These are phyloP conservation scores for Champsocephalus esox DNA, from an alignment of 2,797 vertebrate species.

Conservation along the genomic window DNA sequence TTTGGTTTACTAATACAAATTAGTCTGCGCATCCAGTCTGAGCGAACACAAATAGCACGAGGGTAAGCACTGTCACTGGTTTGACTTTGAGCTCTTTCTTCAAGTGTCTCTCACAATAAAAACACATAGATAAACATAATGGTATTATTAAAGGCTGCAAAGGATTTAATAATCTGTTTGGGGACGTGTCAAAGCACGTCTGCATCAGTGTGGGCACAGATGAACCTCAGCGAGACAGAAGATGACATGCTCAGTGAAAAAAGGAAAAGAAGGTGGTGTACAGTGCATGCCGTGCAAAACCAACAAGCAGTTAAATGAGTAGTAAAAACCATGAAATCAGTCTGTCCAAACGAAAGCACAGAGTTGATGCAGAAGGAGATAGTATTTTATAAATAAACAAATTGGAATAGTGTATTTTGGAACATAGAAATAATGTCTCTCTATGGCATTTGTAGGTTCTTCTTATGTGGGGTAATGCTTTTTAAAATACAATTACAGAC, in stretches of 20 bases:
- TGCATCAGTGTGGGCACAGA: slow-evolving; percentile 46
- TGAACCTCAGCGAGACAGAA: slow-evolving; percentile 37
- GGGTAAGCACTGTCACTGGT: slow-evolving; percentile 71
- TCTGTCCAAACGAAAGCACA: slow-evolving; percentile 9
- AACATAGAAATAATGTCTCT: background rate
- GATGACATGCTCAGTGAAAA: slow-evolving; percentile 40
- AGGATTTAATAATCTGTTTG: slow-evolving; percentile 76
- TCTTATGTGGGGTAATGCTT: slow-evolving; percentile 4
- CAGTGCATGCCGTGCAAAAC: slow-evolving; percentile 25
- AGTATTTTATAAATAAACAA: background rate
- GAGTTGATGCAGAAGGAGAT: background rate
- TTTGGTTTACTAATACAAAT: slow-evolving; percentile 87
- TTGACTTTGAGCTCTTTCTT: slow-evolving; percentile 66
- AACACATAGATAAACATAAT: slow-evolving; percentile 63
- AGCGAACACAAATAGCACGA: slow-evolving; percentile 72
- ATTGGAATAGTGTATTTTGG: background rate
- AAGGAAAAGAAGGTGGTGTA: slow-evolving; percentile 31
- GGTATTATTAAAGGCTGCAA: slow-evolving; percentile 72
- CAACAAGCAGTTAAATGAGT: slow-evolving; percentile 36
- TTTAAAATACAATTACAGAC: background rate
- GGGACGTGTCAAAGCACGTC: slow-evolving; percentile 65
- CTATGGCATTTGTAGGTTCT: background rate
- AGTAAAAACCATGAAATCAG: slow-evolving; percentile 19
- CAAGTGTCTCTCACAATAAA: slow-evolving; percentile 58
- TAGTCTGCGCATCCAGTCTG: slow-evolving; percentile 78